Evolutionary conservation across 2,113 vertebrate species (phyloP).

Genomic region (Caranx ignobilis): DNA sequence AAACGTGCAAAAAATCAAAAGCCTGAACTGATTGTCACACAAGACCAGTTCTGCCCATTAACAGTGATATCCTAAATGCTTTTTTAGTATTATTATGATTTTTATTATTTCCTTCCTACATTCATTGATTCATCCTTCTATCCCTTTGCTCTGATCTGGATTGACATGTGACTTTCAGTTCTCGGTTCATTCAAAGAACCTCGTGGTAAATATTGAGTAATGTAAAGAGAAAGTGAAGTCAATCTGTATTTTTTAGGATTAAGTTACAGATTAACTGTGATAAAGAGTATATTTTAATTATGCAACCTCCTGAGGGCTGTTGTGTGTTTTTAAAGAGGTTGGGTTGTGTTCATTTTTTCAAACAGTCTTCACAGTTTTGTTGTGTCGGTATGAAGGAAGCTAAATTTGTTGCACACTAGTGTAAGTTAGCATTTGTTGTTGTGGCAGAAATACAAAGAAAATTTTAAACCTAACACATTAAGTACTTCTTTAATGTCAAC

Average conservation of each 20-base stretch:
- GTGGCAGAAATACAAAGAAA: background rate
- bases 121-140: background rate
- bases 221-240: constrained; percentile 39
- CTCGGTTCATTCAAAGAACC: background rate
- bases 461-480: background rate
- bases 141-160: background rate
- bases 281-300: constrained; percentile 67
- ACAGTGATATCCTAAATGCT: background rate
- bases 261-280: constrained; percentile 37
- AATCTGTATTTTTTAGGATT: constrained; percentile 58
- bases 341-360: constrained; percentile 3
- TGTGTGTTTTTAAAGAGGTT: constrained; percentile 35
- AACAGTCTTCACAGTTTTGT: background rate
- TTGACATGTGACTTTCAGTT: background rate
- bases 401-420: constrained; percentile 26
- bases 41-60: background rate
- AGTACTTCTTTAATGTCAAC: constrained; percentile 21
- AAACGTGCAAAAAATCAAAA: background rate
- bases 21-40: background rate
- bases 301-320: constrained; percentile 28
- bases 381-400: constrained; percentile 1
- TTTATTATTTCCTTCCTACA: background rate
- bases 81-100: constrained; percentile 7
- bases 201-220: constrained; percentile 42
- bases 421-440: constrained; percentile 16